Conservation (phyloP, 2,113 vertebrate species). For the Motacilla alba region DNA sequence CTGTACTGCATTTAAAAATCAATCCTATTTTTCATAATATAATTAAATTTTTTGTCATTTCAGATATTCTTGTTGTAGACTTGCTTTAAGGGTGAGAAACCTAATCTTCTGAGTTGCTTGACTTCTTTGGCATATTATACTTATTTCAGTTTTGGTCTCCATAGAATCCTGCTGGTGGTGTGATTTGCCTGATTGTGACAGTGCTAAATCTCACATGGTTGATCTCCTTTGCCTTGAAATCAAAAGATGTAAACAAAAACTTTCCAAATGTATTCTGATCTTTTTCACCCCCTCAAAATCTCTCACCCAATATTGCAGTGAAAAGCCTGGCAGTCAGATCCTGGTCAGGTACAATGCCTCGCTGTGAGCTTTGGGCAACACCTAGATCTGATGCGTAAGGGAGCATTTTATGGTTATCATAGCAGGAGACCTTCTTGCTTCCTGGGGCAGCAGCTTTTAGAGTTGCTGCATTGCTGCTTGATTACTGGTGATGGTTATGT, state of each 20-base stretch:
- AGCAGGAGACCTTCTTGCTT: neutral
- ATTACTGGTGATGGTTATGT: neutral
- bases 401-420: neutral
- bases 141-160: neutral
- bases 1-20: constrained; percentile 45
- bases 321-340: neutral
- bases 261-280: neutral
- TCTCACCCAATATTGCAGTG: neutral
- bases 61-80: neutral
- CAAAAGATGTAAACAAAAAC: neutral
- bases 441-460: neutral
- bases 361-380: neutral
- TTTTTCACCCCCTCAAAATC: neutral
- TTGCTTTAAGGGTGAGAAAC: neutral
- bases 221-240: neutral
- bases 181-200: neutral
- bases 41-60: constrained; percentile 11
- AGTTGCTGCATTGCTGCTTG: neutral
- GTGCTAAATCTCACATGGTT: neutral
- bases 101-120: neutral
- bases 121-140: neutral
- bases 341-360: neutral
- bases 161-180: neutral
- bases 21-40: constrained; percentile 29
- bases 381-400: neutral